Evolutionary conservation across 92 coral and sea anemone species (phyloP).

Genomic region (Porites evermanni): DNA sequence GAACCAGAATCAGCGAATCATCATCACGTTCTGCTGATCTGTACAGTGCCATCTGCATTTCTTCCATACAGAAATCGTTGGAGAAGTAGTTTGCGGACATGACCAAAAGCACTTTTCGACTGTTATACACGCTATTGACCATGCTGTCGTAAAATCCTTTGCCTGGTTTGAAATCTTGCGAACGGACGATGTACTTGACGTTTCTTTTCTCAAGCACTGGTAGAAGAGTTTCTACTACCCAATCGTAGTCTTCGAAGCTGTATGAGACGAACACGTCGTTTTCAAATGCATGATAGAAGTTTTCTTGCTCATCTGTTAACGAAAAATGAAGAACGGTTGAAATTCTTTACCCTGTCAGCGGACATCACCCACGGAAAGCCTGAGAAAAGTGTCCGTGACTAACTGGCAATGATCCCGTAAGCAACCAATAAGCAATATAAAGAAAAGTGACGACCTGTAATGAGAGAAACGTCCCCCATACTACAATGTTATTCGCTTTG

Average conservation of each 20-base stretch:
- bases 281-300: not conserved
- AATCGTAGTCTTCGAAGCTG: slow-evolving; percentile 80
- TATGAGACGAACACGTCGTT: slow-evolving; percentile 83
- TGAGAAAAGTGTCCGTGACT: too few relatives aligned
- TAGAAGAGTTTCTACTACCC: slow-evolving; percentile 69
- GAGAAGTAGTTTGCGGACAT: slow-evolving; percentile 77
- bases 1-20: slow-evolving; percentile 56
- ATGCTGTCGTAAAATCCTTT: slow-evolving; percentile 66
- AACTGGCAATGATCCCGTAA: too few relatives aligned
- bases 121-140: slow-evolving; percentile 77
- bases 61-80: slow-evolving; percentile 76
- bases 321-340: not conserved
- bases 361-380: too few relatives aligned
- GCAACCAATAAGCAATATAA: too few relatives aligned
- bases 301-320: not conserved
- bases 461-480: too few relatives aligned
- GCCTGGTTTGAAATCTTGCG: slow-evolving; percentile 74
- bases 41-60: slow-evolving; percentile 70
- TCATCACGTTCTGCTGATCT: slow-evolving; percentile 45
- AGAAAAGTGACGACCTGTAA: too few relatives aligned
- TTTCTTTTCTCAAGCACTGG: slow-evolving; percentile 48
- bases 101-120: slow-evolving; percentile 73
- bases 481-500: too few relatives aligned
- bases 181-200: slow-evolving; percentile 55
- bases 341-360: too few relatives aligned